A percentile compares a stretch with the other conserved stretches of the same genome.
phyloP scores from a whole-genome alignment of 2,797 vertebrate genomes.

The Semaprochilodus insignis region DNA sequence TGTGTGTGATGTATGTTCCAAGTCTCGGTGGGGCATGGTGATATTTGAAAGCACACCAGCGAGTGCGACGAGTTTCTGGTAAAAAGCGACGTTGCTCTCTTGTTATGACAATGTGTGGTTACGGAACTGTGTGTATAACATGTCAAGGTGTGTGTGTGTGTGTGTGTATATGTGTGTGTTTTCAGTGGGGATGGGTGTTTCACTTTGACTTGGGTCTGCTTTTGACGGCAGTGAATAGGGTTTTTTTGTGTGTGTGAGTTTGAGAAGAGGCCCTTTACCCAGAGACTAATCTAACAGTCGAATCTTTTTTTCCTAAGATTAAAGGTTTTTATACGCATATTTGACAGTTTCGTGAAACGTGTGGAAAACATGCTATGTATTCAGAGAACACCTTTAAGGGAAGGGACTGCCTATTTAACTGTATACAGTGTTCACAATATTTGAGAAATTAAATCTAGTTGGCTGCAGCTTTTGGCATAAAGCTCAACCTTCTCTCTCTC shows the following conservation, averaged over 20 bases:
- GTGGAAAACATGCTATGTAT: not conserved
- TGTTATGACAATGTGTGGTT: slow-evolving; percentile 72
- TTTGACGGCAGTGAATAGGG: slow-evolving; percentile 63
- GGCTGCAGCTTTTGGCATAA: slow-evolving; percentile 22
- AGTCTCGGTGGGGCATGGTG: slow-evolving; percentile 52
- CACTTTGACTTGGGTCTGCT: slow-evolving; percentile 59
- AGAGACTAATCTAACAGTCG: slow-evolving; percentile 39
- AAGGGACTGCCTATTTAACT: not conserved
- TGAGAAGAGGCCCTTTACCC: slow-evolving; percentile 41
- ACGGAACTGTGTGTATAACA: slow-evolving; percentile 65
- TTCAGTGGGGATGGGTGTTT: slow-evolving; percentile 61
- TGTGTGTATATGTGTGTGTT: slow-evolving; percentile 44
- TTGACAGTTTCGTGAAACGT: not conserved
- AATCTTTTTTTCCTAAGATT: slow-evolving; percentile 16
- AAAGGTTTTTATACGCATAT: slow-evolving; percentile 7
- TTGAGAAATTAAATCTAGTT: not conserved
- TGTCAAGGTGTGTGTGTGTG: slow-evolving; percentile 45
- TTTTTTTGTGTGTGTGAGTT: slow-evolving; percentile 38
- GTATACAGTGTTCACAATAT: not conserved
- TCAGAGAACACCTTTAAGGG: not conserved
- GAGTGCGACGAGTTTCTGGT: slow-evolving; percentile 65
- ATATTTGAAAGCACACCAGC: slow-evolving; percentile 56
- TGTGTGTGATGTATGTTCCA: slow-evolving; percentile 32
- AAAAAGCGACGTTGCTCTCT: slow-evolving; percentile 72
- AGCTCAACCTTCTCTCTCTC: not conserved